These are phyloP conservation scores for Bombycilla garrulus DNA, from an alignment of 2,113 vertebrate genomes.

Conservation along the genomic window DNA sequence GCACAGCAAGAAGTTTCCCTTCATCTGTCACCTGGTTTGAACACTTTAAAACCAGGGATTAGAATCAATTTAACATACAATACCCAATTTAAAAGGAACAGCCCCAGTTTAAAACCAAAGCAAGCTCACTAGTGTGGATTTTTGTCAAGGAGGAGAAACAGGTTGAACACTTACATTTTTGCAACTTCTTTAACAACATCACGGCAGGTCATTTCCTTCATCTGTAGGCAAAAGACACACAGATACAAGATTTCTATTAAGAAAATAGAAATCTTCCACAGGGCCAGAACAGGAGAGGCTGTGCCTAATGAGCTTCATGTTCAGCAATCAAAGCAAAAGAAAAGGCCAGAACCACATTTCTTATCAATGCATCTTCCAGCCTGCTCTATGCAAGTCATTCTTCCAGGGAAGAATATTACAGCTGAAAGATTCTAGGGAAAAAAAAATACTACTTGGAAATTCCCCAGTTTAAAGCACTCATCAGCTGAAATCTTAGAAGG, in stretches of 20 bases:
- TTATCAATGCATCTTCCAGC: not conserved
- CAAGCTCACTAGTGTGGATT: not conserved
- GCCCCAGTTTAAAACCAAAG: not conserved
- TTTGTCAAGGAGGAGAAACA: not conserved
- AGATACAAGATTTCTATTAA: not conserved
- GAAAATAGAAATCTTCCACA: not conserved
- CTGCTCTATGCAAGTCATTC: not conserved
- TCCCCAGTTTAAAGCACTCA: not conserved
- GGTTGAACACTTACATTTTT: slow-evolving; percentile 88
- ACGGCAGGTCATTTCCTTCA: slow-evolving; percentile 97
- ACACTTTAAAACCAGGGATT: not conserved
- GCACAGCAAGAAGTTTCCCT: not conserved
- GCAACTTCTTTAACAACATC: slow-evolving; percentile 98
- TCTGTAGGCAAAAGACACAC: slow-evolving; percentile 71
- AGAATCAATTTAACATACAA: not conserved
- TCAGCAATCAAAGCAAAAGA: not conserved
- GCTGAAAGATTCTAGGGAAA: not conserved
- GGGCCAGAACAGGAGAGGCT: not conserved
- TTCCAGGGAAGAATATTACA: not conserved
- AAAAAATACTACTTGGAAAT: not conserved
- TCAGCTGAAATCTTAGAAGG: not conserved
- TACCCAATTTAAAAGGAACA: not conserved
- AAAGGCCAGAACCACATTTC: not conserved
- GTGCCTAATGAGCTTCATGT: not conserved
- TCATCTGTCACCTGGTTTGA: not conserved